phyloP scores from a whole-genome alignment of 2,113 vertebrate genomes.

The Dasyornis broadbenti region DNA sequence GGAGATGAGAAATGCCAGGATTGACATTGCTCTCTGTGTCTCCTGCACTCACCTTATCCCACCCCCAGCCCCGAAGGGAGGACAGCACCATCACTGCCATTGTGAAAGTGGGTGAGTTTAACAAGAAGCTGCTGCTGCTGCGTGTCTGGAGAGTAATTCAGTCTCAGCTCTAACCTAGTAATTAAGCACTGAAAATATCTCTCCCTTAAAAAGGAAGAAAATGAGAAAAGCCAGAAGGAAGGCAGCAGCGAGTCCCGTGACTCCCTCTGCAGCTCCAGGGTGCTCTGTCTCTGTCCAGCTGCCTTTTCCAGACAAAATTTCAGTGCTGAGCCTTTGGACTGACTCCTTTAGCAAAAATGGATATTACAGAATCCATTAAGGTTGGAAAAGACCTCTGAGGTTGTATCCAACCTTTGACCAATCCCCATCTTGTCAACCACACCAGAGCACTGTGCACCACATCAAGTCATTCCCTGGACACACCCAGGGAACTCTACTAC shows the following conservation, averaged over 20 bases:
- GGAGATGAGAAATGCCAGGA: background rate
- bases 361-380: background rate
- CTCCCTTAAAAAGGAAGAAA: slow-evolving; percentile 18
- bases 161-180: background rate
- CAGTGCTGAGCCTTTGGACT: background rate
- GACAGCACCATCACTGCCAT: background rate
- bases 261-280: background rate
- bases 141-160: background rate
- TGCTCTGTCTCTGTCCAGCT: background rate
- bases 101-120: background rate
- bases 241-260: background rate
- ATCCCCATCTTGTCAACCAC: background rate
- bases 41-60: rapidly evolving
- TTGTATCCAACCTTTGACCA: background rate
- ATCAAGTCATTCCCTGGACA: background rate
- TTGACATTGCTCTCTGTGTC: rapidly evolving
- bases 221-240: background rate
- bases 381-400: background rate
- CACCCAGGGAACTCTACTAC: background rate
- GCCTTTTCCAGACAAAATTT: background rate
- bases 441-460: background rate
- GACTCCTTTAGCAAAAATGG: background rate
- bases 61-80: background rate
- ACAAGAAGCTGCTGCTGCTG: background rate
- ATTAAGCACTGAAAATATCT: slow-evolving; percentile 26